A percentile compares a stretch with the other conserved stretches of the same genome.
phyloP scores from a whole-genome alignment of 2,797 vertebrate species.

The Hemitrygon akajei region DNA sequence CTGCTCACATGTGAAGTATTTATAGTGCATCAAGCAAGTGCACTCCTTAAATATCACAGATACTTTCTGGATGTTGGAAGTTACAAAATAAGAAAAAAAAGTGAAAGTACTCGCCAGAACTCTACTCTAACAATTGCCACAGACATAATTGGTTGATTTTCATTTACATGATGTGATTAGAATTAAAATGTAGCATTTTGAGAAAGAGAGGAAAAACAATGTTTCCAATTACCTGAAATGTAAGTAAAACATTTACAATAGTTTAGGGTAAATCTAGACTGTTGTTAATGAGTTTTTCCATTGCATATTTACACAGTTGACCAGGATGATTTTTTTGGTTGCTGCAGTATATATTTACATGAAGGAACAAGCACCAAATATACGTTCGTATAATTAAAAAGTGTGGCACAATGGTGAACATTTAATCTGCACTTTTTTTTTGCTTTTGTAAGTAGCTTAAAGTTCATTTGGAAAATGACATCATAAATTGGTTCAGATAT shows the following conservation, averaged over 20 bases:
- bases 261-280: background rate
- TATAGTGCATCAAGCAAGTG: constrained; percentile 12
- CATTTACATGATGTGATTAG: background rate
- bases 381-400: constrained; percentile 9
- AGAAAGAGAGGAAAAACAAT: background rate
- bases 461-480: background rate
- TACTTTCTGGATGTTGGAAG: background rate
- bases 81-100: background rate
- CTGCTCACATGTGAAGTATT: constrained; percentile 32
- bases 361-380: constrained; percentile 36
- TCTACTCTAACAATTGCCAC: background rate
- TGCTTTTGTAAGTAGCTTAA: constrained; percentile 25
- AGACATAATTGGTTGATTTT: background rate
- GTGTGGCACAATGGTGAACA: constrained; percentile 31
- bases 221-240: background rate
- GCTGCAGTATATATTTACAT: constrained; percentile 34
- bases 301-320: constrained; percentile 36
- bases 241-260: constrained; percentile 19
- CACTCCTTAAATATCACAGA: constrained; percentile 25
- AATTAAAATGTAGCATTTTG: background rate
- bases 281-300: background rate
- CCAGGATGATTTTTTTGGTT: constrained; percentile 24
- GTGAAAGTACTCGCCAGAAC: constrained; percentile 1
- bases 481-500: constrained; percentile 17
- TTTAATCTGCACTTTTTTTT: constrained; percentile 20